Conservation (phyloP, 2,797 vertebrate species). For the Okamejei kenojei region DNA sequence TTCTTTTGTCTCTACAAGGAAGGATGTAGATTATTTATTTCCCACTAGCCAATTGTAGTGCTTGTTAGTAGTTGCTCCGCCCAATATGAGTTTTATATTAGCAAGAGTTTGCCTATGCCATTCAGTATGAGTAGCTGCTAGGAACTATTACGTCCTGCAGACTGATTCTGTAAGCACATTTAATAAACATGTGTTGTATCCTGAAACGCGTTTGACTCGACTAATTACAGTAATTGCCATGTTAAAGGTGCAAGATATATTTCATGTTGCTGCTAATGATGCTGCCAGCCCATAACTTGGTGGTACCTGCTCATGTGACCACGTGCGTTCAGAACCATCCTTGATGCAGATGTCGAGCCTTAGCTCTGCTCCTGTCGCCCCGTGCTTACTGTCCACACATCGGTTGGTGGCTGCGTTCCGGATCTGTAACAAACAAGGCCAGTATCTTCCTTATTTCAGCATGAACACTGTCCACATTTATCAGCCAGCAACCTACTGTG, state of each 20-base stretch:
- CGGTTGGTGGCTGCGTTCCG: constrained; percentile 68
- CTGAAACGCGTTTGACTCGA: too few relatives aligned
- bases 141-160: too few relatives aligned
- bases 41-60: too few relatives aligned
- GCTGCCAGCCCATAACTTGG: background rate
- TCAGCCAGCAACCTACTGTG: background rate
- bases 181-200: too few relatives aligned
- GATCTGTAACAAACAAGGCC: constrained; percentile 56
- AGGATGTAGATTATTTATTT: too few relatives aligned
- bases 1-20: too few relatives aligned
- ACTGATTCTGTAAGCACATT: too few relatives aligned
- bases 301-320: constrained; percentile 80
- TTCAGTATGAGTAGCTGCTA: too few relatives aligned
- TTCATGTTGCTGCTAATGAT: background rate
- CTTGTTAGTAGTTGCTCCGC: too few relatives aligned
- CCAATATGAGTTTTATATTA: too few relatives aligned
- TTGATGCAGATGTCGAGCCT: constrained; percentile 74
- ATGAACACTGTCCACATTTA: background rate
- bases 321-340: constrained; percentile 75
- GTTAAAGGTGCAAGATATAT: background rate
- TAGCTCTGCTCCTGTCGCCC: constrained; percentile 70
- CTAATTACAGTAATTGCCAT: background rate
- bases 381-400: constrained; percentile 78
- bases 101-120: too few relatives aligned
- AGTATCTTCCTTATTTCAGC: background rate